A percentile compares a stretch with the other conserved stretches of the same genome.
Conservation (phyloP, 92 coral and sea anemone species). For the Porites rus region DNA sequence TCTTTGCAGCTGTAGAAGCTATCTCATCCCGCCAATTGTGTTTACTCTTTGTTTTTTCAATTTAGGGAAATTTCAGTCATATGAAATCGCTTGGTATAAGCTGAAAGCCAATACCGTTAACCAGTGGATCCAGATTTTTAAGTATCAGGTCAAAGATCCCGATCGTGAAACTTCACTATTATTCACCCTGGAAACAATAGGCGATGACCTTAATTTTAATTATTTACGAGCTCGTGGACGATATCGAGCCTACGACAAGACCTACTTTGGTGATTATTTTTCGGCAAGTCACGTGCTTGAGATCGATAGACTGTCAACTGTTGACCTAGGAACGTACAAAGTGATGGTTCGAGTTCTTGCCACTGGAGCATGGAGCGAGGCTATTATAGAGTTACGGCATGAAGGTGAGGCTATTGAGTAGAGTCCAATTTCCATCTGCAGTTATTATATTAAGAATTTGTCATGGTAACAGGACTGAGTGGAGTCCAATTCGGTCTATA, state of each 20-base stretch:
- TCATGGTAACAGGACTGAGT: too few relatives aligned
- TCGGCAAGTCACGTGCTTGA: slow-evolving; percentile 80
- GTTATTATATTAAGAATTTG: too few relatives aligned
- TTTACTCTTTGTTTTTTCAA: neutral
- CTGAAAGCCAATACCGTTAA: neutral
- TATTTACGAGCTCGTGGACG: slow-evolving; percentile 47
- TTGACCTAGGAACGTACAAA: slow-evolving; percentile 83
- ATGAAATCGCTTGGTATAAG: slow-evolving; percentile 31
- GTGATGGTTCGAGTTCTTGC: slow-evolving; percentile 58
- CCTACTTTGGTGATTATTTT: slow-evolving; percentile 68
- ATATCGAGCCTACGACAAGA: slow-evolving; percentile 78
- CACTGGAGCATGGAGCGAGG: slow-evolving; percentile 60
- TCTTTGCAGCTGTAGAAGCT: too few relatives aligned
- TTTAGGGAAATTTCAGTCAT: slow-evolving; percentile 9
- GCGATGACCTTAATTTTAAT: neutral
- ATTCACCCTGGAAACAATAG: neutral
- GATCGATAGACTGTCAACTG: slow-evolving; percentile 52
- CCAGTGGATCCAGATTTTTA: slow-evolving; percentile 6
- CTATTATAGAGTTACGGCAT: slow-evolving; percentile 75
- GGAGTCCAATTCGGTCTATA: too few relatives aligned
- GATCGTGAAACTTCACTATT: neutral
- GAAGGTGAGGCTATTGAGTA: slow-evolving; percentile 39
- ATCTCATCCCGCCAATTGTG: too few relatives aligned
- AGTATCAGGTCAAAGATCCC: neutral
- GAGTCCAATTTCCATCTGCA: too few relatives aligned